Percentiles rank a stretch among this genome's conserved stretches.
Evolutionary conservation across 2,888 invertebrate genomes (phyloP).

Genomic region (Agelastica alni): DNA sequence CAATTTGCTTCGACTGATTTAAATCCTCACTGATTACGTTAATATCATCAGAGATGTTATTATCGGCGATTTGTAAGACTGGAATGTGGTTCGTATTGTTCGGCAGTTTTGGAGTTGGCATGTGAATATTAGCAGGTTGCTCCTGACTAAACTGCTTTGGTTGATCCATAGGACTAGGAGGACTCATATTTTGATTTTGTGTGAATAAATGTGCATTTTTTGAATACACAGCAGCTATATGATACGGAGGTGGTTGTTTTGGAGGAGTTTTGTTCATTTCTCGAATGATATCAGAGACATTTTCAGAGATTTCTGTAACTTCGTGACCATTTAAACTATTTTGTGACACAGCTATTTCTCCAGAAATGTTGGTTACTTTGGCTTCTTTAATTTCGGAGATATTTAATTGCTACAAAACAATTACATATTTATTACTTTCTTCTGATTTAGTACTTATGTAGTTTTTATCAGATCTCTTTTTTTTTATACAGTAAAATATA

Average conservation of each 20-base stretch:
- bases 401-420: slow-evolving; percentile 38
- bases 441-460: no score
- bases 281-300: slow-evolving; percentile 31
- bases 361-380: slow-evolving; percentile 51
- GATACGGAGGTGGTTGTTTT: slow-evolving; percentile 78
- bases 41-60: slow-evolving; percentile 24
- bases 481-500: no score
- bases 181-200: slow-evolving; percentile 34
- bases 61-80: slow-evolving; percentile 25
- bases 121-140: slow-evolving; percentile 47
- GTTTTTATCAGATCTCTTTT: no score
- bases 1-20: slow-evolving; percentile 27
- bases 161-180: slow-evolving; percentile 47
- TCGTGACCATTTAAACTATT: slow-evolving; percentile 40
- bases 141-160: slow-evolving; percentile 50
- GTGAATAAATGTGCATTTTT: slow-evolving; percentile 74
- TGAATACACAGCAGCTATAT: slow-evolving; percentile 81
- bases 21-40: slow-evolving; percentile 34
- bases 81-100: slow-evolving; percentile 34
- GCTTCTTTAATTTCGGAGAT: slow-evolving; percentile 57
- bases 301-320: slow-evolving; percentile 33
- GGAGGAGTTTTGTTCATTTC: slow-evolving; percentile 46
- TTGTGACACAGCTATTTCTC: slow-evolving; percentile 41
- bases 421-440: no score
- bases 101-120: slow-evolving; percentile 48